Evolutionary conservation across 2,888 invertebrate species (phyloP), one percentile per base, ranked within the genome.

Genomic region (Nesidiocoris tenuis): DNA sequence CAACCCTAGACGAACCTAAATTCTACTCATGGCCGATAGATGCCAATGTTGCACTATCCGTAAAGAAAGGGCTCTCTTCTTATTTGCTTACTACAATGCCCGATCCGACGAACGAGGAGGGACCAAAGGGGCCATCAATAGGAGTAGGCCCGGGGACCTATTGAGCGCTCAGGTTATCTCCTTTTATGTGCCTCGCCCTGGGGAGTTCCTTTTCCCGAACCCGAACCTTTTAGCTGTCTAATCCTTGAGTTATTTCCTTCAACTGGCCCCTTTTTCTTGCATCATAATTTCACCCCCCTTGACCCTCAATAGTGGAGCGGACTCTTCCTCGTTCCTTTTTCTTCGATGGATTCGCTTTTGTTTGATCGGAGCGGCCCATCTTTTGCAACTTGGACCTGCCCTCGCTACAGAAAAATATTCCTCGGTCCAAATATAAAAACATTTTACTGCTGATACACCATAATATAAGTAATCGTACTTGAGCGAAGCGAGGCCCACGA

Each of bases 161-260:
- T 55, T 67, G 67, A 67, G 55, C 56, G 39, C 67, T 54, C 67
- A 67, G 67, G 67, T 67, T 67, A 67, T 67, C 67, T 67, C 21
- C 67, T 56, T 67, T 54, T 56, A 56, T 67, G 67, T 17, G 12
- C 39, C 12, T 39, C 39, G 39, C 39, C 67, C 21, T 22, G 5
- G 19, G 56, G 24, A 22, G 55, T 21, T 54, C 67, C 22, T 22
- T 67, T 67, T 55, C 7, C n/a, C 55, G 65, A 56, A 67, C 67
- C 67, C 67, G 54, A 54, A 67, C 67, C 67, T 67, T 67, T 67
- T 67, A 67, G 56, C 67, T 67, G 67, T 67, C 67, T 67, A 67
- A 67, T 67, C 67, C 67, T 54, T 67, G 67, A 67, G 67, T 67
- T 67, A 67, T 67, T 67, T 67, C 67, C 67, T 67, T 67, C 67